A percentile compares a stretch with the other conserved stretches of the same genome.
These are phyloP conservation scores for Symphodus melops DNA, from an alignment of 2,113 vertebrate genomes.

Conservation along the genomic window DNA sequence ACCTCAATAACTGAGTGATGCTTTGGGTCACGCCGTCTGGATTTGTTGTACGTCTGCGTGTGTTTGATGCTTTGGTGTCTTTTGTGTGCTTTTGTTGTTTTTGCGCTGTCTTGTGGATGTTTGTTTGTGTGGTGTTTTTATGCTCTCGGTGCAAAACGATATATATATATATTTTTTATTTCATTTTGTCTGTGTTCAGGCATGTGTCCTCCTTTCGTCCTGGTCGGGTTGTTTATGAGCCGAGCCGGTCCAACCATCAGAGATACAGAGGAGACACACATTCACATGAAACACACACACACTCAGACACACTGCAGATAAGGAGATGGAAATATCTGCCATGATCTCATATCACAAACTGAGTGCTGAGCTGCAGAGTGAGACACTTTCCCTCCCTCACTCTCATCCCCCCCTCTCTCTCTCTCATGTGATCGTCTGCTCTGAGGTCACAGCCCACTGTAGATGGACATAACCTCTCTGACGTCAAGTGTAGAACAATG, in stretches of 20 bases:
- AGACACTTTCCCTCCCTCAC: slow-evolving; percentile 32
- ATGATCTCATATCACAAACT: slow-evolving; percentile 61
- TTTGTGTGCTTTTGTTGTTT: too few relatives aligned
- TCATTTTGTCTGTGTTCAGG: slow-evolving; percentile 30
- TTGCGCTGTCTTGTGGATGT: too few relatives aligned
- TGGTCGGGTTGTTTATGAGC: slow-evolving; percentile 72
- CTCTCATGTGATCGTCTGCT: not conserved
- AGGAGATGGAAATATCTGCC: slow-evolving; percentile 62
- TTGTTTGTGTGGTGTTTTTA: too few relatives aligned
- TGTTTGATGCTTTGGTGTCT: too few relatives aligned
- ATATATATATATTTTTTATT: too few relatives aligned
- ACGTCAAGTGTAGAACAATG: too few relatives aligned
- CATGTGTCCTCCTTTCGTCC: too few relatives aligned
- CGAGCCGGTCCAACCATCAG: slow-evolving; percentile 47
- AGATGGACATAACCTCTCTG: too few relatives aligned
- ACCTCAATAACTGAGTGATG: slow-evolving; percentile 34
- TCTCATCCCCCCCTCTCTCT: not conserved
- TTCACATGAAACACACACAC: slow-evolving; percentile 51
- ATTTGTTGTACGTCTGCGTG: slow-evolving; percentile 58
- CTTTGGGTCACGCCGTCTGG: slow-evolving; percentile 53
- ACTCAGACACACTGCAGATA: slow-evolving; percentile 50
- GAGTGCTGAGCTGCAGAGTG: slow-evolving; percentile 27
- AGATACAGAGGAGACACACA: slow-evolving; percentile 51
- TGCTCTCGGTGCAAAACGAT: too few relatives aligned
- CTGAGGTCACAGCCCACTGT: too few relatives aligned